phyloP scores from a whole-genome alignment of 2,113 vertebrate genomes.

The Antigone vipio region DNA sequence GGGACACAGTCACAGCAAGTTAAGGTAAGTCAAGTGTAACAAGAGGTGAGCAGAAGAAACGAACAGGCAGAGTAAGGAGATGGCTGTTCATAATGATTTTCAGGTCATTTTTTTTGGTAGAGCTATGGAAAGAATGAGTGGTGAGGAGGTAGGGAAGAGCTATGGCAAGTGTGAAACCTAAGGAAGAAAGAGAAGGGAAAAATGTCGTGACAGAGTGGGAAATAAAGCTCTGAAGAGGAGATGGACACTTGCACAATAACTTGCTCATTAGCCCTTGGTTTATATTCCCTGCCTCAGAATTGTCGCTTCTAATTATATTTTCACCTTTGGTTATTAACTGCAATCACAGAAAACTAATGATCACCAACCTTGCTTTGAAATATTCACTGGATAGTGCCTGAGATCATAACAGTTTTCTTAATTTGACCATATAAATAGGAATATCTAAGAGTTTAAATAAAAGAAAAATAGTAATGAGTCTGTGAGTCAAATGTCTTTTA shows the following conservation, averaged over 20 bases:
- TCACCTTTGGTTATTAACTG: constrained; percentile 15
- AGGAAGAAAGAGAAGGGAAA: background rate
- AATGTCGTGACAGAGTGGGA: background rate
- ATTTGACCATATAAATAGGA: background rate
- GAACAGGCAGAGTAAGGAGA: background rate
- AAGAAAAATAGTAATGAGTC: background rate
- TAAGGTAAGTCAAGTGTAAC: background rate
- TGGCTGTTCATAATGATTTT: background rate
- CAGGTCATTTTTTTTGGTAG: background rate
- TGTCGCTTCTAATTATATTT: constrained; percentile 1
- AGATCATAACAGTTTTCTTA: background rate
- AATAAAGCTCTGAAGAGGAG: background rate
- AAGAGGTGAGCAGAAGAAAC: background rate
- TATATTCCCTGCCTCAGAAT: background rate
- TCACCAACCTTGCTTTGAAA: background rate
- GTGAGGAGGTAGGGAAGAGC: background rate
- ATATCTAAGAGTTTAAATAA: background rate
- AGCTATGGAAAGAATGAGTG: background rate
- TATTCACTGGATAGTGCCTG: background rate
- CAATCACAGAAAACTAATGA: background rate
- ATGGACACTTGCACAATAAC: background rate
- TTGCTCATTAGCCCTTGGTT: constrained; percentile 7
- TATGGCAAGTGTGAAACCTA: background rate
- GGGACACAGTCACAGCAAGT: background rate
- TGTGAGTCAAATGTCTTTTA: background rate